phyloP scores from a whole-genome alignment of 2,113 vertebrate genomes.

The Cygnus atratus region DNA sequence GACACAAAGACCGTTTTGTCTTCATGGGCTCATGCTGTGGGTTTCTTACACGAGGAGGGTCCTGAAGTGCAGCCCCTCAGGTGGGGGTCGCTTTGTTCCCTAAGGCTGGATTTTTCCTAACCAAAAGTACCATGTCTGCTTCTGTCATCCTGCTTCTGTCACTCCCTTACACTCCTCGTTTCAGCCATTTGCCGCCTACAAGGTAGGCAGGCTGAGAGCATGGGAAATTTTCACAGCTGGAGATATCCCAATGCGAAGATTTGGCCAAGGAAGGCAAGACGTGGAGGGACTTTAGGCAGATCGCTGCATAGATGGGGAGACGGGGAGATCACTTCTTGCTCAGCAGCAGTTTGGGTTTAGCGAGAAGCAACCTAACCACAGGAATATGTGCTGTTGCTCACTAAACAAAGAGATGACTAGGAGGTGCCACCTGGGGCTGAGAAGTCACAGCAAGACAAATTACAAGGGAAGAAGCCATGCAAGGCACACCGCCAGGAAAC shows the following conservation, averaged over 20 bases:
- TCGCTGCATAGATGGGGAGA: neutral
- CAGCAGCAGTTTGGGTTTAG: neutral
- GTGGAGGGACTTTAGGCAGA: neutral
- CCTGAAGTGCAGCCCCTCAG: neutral
- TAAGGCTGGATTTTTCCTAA: neutral
- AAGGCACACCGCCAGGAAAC: neutral
- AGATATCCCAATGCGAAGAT: neutral
- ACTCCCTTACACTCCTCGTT: neutral
- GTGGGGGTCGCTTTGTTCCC: neutral
- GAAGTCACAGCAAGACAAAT: neutral
- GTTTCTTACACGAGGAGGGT: neutral
- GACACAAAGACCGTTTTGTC: neutral
- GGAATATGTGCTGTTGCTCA: rapidly evolving
- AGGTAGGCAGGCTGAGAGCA: neutral
- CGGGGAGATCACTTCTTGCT: neutral
- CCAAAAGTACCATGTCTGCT: neutral
- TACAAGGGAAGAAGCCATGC: constrained; percentile 15
- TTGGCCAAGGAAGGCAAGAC: neutral
- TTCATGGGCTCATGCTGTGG: neutral
- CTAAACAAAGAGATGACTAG: neutral
- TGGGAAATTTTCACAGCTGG: neutral
- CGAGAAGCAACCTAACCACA: neutral
- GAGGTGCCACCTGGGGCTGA: neutral
- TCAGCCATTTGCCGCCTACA: neutral
- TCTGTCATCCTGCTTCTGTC: neutral